Conservation (phyloP, 2,113 vertebrate genomes). For the Silurus meridionalis region DNA sequence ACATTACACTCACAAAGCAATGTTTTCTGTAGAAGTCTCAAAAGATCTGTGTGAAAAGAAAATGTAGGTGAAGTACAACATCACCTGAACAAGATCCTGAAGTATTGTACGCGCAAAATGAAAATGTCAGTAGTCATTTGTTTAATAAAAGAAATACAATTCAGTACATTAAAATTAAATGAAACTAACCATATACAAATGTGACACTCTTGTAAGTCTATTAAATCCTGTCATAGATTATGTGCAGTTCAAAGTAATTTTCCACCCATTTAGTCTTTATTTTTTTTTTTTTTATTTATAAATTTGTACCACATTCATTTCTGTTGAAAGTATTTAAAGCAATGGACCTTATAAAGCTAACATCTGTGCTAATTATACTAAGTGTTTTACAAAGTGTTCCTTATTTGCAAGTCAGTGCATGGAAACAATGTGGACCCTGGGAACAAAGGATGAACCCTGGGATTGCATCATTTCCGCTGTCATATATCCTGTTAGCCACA, state of each 20-base stretch:
- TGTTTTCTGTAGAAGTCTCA: not conserved
- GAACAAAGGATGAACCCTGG: not conserved
- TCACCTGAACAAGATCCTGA: not conserved
- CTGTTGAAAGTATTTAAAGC: not conserved
- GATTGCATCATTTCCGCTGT: conserved; percentile 31
- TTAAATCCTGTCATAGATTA: not conserved
- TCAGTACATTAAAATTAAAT: not conserved
- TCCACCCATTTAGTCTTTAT: not conserved
- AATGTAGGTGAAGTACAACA: not conserved
- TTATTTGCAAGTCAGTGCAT: not conserved
- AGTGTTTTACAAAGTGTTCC: not conserved
- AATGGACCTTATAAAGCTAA: not conserved
- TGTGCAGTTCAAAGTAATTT: not conserved
- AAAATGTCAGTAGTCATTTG: not conserved
- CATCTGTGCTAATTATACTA: not conserved
- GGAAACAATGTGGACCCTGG: not conserved
- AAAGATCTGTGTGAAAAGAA: not conserved
- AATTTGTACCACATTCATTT: not conserved
- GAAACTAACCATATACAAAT: not conserved
- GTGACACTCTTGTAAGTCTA: not conserved
- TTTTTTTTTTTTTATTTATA: not conserved
- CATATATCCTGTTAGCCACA: conserved; percentile 13
- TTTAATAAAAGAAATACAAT: not conserved
- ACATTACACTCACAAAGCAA: not conserved
- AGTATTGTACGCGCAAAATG: not conserved